Evolutionary conservation across 1,140 invertebrate species (phyloP).

Genomic region (Arion vulgaris): DNA sequence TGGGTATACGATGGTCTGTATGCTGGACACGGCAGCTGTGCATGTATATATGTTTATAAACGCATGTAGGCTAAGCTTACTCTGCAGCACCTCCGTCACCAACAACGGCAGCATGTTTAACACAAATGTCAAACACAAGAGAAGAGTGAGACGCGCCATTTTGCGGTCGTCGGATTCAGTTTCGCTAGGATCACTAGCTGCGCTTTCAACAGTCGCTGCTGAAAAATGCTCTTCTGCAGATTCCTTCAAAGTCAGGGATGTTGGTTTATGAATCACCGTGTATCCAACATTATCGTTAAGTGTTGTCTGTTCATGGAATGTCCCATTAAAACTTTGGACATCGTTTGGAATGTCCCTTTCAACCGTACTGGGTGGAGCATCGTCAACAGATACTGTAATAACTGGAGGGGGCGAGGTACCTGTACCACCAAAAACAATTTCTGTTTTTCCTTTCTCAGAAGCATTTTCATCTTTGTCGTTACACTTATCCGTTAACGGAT

Average conservation of each 20-base stretch:
- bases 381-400: conserved; percentile 52
- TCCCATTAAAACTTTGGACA: not conserved
- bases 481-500: conserved; percentile 2
- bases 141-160: conserved; percentile 51
- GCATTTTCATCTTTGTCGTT: conserved; percentile 32
- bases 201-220: conserved; percentile 27
- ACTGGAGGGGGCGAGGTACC: conserved; percentile 41
- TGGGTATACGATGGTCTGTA: conserved; percentile 65
- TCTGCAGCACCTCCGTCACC: conserved; percentile 53
- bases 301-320: conserved; percentile 18
- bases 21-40: conserved; percentile 56
- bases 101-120: conserved; percentile 59
- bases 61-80: conserved; percentile 43
- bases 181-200: conserved; percentile 30
- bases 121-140: conserved; percentile 57
- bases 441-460: not conserved
- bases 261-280: not conserved
- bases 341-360: conserved; percentile 28
- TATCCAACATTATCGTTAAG: not conserved
- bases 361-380: not conserved
- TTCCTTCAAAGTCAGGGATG: conserved; percentile 33
- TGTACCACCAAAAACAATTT: conserved; percentile 28
- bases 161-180: conserved; percentile 25
- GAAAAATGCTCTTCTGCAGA: conserved; percentile 31
- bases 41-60: conserved; percentile 62